Base-by-base conservation (phyloP, 1,140 invertebrate genomes). In the Drosophila santomea region DNA sequence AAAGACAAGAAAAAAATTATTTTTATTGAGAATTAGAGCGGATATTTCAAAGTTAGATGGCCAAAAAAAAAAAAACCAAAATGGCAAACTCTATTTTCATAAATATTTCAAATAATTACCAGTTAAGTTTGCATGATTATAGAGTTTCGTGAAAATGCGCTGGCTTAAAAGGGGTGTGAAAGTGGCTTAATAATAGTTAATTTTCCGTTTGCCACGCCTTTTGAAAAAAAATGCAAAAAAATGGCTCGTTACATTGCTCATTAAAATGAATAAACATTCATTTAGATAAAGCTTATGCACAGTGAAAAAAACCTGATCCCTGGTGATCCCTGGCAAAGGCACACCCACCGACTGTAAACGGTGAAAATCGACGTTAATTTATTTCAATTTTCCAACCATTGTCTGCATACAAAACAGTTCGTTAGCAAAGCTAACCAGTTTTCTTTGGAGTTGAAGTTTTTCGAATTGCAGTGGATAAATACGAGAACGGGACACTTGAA, bases 401-500 rank as follows among this genome's bases (percentile, higher is more conserved):
- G 67, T 58, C 43, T 56, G 36, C 4, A 12, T 39, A 68, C 41
- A 71, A 71, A 71, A 71, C 64, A 71, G 67, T 58, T 71, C 68
- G 71, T 71, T 71, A 71, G 62, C 28, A 14, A 41, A 51, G 15
- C 38, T 20, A 71, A 71, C 67, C 64, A 28, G 67, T 71, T 50
- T 50, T 35, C 48, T 11, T 45, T 7, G 14, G 28, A n/a, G 36
- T 38, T 56, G 14, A 17, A n/a, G 36, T 38, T 56, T 12, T 38
- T 23, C 12, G 43, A 63, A 51, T 41, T 41, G 14, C 57, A 57
- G 52, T 58, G 39, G 11, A 39, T 38, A 72, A 72, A 73, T 58
- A 48, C 47, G 44, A 23, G 47, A 52, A 77, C 63, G 74, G 74
- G 74, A 77, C 73, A 77, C 74, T 77, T 77, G 55, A 69, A 77